Evolutionary conservation across 2,888 invertebrate species (phyloP).

Genomic region (Aphidoletes aphidimyza): DNA sequence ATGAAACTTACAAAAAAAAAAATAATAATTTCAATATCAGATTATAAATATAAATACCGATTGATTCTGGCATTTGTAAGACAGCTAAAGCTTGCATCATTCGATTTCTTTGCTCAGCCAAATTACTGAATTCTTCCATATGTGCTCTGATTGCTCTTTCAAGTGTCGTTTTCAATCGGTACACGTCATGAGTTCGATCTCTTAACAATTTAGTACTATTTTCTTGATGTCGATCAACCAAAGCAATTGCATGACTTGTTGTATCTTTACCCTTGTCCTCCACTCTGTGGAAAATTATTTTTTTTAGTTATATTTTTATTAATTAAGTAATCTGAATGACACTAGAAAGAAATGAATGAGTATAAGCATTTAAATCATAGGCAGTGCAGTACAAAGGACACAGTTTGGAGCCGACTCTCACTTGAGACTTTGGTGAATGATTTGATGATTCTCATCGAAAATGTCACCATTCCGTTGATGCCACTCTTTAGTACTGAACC

Average conservation of each 20-base stretch:
- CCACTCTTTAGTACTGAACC: constrained; percentile 81
- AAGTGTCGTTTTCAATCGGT: constrained; percentile 80
- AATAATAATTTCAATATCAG: background rate
- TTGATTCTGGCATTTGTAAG: constrained; percentile 77
- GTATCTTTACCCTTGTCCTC: constrained; percentile 74
- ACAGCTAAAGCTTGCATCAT: constrained; percentile 76
- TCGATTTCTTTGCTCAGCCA: constrained; percentile 76
- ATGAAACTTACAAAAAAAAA: constrained; percentile 10
- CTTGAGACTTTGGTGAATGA: constrained; percentile 70
- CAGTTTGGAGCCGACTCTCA: constrained; percentile 59
- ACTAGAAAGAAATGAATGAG: background rate
- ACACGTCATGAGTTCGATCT: constrained; percentile 75
- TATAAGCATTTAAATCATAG: background rate
- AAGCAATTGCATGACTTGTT: constrained; percentile 73
- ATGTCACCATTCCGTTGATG: constrained; percentile 71
- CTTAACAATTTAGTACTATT: constrained; percentile 75
- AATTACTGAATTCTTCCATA: constrained; percentile 75
- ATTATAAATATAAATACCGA: constrained; percentile 65
- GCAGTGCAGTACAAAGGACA: background rate
- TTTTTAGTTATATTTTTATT: background rate
- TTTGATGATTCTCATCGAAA: constrained; percentile 62
- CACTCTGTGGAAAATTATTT: constrained; percentile 61
- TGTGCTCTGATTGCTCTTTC: constrained; percentile 76
- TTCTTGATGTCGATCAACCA: constrained; percentile 75
- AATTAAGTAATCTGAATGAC: background rate